A percentile compares a stretch with the other conserved stretches of the same genome.
Conservation (phyloP, 2,888 invertebrate species). For the Nematopogon swammerdamellus region DNA sequence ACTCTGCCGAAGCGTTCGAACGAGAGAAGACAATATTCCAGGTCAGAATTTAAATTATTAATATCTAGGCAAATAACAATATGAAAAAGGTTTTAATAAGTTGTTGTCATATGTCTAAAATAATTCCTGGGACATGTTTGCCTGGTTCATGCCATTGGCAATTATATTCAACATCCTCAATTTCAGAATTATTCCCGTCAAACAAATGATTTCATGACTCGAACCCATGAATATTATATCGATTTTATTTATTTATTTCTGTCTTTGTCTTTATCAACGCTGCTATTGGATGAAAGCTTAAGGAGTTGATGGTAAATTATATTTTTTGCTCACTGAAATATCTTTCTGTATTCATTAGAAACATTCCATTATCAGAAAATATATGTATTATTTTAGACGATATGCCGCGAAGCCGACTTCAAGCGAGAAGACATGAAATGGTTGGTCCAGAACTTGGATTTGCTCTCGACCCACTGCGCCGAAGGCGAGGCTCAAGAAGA, state of each 20-base stretch:
- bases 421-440: slow-evolving; percentile 94
- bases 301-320: slow-evolving; percentile 48
- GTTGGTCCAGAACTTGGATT: slow-evolving; percentile 88
- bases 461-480: slow-evolving; percentile 76
- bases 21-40: slow-evolving; percentile 86
- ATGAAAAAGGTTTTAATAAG: too few species aligned
- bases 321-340: slow-evolving; percentile 4
- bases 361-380: slow-evolving; percentile 1
- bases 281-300: slow-evolving; percentile 32
- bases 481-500: slow-evolving; percentile 77
- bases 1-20: slow-evolving; percentile 87
- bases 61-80: too few species aligned
- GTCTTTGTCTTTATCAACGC: slow-evolving; percentile 16
- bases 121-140: slow-evolving; percentile 1
- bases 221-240: neutral
- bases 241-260: neutral
- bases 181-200: too few species aligned
- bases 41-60: slow-evolving; percentile 47
- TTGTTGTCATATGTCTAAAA: too few species aligned
- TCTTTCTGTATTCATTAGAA: slow-evolving; percentile 4
- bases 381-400: slow-evolving; percentile 57
- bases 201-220: too few species aligned
- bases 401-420: slow-evolving; percentile 86
- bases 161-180: too few species aligned
- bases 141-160: too few species aligned